phyloP scores from a whole-genome alignment of 1,140 invertebrate genomes.

The Lordiphosa mommai region DNA sequence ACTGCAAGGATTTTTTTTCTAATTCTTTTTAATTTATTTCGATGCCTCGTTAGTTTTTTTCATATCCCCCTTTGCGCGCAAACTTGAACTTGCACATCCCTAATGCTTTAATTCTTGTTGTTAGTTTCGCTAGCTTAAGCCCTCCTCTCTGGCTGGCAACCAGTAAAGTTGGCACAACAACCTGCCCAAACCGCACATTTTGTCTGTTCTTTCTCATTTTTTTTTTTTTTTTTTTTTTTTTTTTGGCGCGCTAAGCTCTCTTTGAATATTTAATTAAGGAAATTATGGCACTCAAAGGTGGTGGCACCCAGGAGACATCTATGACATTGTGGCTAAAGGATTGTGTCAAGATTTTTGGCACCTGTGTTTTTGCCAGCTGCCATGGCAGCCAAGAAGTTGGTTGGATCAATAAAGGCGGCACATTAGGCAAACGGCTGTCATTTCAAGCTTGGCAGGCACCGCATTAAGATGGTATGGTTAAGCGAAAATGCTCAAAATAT shows the following conservation, averaged over 20 bases:
- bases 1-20: background rate
- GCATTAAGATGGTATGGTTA: background rate
- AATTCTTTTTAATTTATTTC: background rate
- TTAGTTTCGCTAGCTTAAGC: too few species aligned
- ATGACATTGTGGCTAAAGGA: background rate
- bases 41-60: too few species aligned
- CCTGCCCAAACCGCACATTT: too few species aligned
- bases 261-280: constrained; percentile 48
- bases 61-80: too few species aligned
- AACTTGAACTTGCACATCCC: too few species aligned
- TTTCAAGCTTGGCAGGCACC: background rate
- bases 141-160: too few species aligned
- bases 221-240: background rate
- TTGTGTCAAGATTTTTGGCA: constrained; percentile 3
- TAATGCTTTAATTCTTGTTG: too few species aligned
- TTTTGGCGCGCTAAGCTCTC: constrained; percentile 8
- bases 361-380: constrained; percentile 14
- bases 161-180: too few species aligned
- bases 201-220: background rate
- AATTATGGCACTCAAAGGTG: constrained; percentile 26
- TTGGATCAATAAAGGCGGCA: constrained; percentile 34
- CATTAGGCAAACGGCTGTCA: background rate
- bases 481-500: background rate
- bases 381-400: constrained; percentile 23
- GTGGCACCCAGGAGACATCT: background rate